Evolutionary conservation across 2,113 vertebrate genomes (phyloP).

Genomic region (Octodon degus): DNA sequence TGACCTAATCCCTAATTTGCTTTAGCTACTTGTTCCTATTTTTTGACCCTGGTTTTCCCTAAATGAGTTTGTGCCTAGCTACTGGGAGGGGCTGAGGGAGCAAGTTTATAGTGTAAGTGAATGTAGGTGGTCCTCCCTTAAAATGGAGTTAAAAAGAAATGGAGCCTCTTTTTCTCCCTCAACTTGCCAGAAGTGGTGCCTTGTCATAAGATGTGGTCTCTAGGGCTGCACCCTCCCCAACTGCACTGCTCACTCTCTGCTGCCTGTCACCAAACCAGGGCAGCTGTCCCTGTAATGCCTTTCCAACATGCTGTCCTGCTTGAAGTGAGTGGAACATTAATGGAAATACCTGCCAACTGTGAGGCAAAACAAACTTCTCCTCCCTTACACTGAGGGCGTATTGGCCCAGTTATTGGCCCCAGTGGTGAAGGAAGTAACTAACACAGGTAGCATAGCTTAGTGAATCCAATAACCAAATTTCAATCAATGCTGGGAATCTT

Average conservation of each 20-base stretch:
- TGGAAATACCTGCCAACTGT: too few species aligned
- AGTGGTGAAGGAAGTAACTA: neutral
- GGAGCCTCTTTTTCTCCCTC: too few species aligned
- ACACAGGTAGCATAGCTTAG: neutral
- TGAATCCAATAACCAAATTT: neutral
- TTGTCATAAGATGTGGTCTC: neutral
- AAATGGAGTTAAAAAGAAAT: too few species aligned
- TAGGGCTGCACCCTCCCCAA: neutral
- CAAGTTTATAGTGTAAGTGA: too few species aligned
- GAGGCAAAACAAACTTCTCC: neutral
- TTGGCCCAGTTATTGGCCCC: neutral
- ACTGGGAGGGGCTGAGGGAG: too few species aligned
- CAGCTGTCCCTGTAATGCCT: neutral
- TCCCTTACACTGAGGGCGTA: neutral
- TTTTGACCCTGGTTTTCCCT: too few species aligned
- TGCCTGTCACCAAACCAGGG: neutral
- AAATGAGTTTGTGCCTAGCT: too few species aligned
- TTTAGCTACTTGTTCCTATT: too few species aligned
- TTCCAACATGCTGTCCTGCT: neutral
- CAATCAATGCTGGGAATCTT: slow-evolving; percentile 5
- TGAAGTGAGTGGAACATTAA: neutral
- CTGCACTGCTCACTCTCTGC: neutral
- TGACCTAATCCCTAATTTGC: too few species aligned
- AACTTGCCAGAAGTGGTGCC: neutral
- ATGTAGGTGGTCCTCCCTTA: too few species aligned